These are phyloP conservation scores for Trachops cirrhosus DNA, from an alignment of 2,797 vertebrate species.

Conservation along the genomic window DNA sequence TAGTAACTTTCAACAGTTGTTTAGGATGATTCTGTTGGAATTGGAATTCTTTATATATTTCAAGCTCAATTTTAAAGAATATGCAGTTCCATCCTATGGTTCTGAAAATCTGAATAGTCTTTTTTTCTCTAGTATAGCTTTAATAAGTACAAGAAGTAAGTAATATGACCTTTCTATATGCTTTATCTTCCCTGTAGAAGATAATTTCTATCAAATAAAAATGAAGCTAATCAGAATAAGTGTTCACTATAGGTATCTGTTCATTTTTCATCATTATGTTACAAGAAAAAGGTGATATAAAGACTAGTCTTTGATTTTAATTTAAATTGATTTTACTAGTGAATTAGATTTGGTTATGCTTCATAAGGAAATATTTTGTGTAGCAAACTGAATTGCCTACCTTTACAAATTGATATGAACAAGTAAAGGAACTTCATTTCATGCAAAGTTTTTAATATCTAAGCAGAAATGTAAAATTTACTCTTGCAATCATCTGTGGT, in stretches of 20 bases:
- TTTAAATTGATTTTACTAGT: slow-evolving; percentile 83
- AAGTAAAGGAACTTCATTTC: slow-evolving; percentile 83
- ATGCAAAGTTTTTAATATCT: slow-evolving; percentile 82
- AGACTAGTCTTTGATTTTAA: slow-evolving; percentile 83
- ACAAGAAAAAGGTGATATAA: slow-evolving; percentile 63
- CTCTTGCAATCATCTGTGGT: slow-evolving; percentile 72
- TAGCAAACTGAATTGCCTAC: slow-evolving; percentile 77
- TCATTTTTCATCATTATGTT: slow-evolving; percentile 75
- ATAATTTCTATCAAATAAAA: slow-evolving; percentile 74
- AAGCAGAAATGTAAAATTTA: slow-evolving; percentile 79
- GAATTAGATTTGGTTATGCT: slow-evolving; percentile 85
- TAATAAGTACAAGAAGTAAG: background rate
- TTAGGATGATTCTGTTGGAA: background rate
- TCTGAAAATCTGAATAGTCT: background rate
- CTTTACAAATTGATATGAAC: slow-evolving; percentile 84
- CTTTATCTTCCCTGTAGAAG: slow-evolving; percentile 9
- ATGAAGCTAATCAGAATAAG: slow-evolving; percentile 69
- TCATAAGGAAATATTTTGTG: slow-evolving; percentile 79
- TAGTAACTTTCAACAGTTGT: background rate
- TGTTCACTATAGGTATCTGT: slow-evolving; percentile 54
- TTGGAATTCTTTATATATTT: background rate
- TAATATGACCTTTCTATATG: background rate
- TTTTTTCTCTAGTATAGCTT: background rate
- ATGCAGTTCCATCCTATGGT: background rate
- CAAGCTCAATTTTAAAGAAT: background rate